A percentile compares a stretch with the other conserved stretches of the same genome.
Conservation (phyloP, 2,888 invertebrate species). For the Polydrusus pterygomalis region DNA sequence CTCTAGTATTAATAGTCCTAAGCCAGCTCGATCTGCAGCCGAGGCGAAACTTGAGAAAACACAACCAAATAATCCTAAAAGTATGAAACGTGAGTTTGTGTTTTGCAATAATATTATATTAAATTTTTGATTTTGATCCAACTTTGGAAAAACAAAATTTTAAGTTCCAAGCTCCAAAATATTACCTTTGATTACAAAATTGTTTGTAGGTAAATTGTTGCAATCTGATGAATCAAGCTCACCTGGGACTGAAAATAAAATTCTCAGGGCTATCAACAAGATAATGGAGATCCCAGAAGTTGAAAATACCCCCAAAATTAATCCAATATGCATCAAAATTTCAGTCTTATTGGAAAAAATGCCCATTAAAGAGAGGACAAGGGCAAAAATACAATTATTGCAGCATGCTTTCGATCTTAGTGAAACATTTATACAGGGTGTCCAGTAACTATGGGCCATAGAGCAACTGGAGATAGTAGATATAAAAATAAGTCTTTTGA, state of each 20-base stretch:
- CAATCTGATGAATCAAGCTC: not conserved
- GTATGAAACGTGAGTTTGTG: not conserved
- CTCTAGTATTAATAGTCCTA: not conserved
- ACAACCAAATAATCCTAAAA: not conserved
- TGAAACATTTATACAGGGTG: not conserved
- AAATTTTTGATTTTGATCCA: not conserved
- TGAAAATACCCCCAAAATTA: not conserved
- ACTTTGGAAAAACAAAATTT: conserved; percentile 1
- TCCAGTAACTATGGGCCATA: too few relatives aligned
- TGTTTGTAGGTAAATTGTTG: not conserved
- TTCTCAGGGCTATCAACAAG: not conserved
- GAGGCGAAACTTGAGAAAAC: conserved; percentile 1
- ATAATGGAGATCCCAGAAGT: not conserved
- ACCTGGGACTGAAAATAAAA: not conserved
- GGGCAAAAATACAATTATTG: not conserved
- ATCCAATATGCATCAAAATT: not conserved
- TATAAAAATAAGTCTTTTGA: too few relatives aligned
- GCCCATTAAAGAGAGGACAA: not conserved
- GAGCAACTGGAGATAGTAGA: too few relatives aligned
- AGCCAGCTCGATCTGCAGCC: not conserved
- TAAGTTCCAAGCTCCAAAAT: not conserved
- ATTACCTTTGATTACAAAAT: not conserved
- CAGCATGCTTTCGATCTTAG: conserved; percentile 1
- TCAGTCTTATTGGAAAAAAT: conserved; percentile 1
- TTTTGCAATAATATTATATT: conserved; percentile 1